These are phyloP conservation scores for Istiophorus platypterus DNA, from an alignment of 2,113 vertebrate species.

Conservation along the genomic window DNA sequence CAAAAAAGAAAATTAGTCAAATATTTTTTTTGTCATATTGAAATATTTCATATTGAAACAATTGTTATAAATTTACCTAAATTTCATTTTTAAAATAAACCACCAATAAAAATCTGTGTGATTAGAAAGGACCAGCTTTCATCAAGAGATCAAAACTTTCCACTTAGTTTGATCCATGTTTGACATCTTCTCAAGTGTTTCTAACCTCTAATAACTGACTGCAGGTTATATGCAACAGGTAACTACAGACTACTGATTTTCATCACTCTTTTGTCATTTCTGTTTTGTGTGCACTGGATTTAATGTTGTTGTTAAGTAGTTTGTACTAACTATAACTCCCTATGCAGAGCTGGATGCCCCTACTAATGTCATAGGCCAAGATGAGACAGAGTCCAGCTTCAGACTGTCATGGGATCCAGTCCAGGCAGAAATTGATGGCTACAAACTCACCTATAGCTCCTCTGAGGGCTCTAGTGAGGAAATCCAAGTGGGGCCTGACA, in stretches of 20 bases:
- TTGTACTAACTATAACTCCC: slow-evolving; percentile 59
- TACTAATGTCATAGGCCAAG: slow-evolving; percentile 35
- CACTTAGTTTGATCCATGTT: slow-evolving; percentile 20
- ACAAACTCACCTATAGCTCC: slow-evolving; percentile 83
- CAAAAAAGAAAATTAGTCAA: neutral
- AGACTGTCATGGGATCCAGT: slow-evolving; percentile 81
- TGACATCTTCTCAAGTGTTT: slow-evolving; percentile 67
- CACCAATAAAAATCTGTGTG: neutral
- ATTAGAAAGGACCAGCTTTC: neutral
- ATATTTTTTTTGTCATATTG: neutral
- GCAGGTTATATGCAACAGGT: neutral
- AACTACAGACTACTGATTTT: neutral
- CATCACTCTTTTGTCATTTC: slow-evolving; percentile 11
- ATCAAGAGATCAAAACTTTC: neutral
- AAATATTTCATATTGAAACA: neutral
- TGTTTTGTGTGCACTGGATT: slow-evolving; percentile 30
- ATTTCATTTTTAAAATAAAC: neutral
- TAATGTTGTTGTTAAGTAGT: slow-evolving; percentile 29
- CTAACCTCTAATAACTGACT: neutral
- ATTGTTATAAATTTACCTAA: neutral
- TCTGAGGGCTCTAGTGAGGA: slow-evolving; percentile 79
- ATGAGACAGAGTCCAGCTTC: slow-evolving; percentile 81
- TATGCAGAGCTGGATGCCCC: slow-evolving; percentile 66
- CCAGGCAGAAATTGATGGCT: slow-evolving; percentile 82
- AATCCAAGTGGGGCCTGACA: slow-evolving; percentile 78